These are phyloP conservation scores for Phytoseiulus persimilis DNA, from an alignment of 2,888 invertebrate genomes.

Conservation along the genomic window DNA sequence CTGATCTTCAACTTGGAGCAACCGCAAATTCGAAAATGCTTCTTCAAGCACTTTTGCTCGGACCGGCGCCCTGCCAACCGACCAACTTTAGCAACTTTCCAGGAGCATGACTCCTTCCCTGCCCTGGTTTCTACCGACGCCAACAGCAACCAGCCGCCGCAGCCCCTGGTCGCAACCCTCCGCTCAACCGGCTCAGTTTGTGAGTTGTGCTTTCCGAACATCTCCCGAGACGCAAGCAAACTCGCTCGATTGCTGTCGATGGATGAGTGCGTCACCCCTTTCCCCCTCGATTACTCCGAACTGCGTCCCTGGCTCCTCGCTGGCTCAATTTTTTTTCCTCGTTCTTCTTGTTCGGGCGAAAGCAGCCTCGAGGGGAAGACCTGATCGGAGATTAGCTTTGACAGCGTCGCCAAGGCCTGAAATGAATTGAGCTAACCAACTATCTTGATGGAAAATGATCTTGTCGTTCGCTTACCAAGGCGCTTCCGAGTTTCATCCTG, in stretches of 20 bases:
- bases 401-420: background rate
- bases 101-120: background rate
- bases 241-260: background rate
- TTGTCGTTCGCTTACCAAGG: background rate
- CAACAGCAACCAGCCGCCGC: background rate
- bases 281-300: background rate
- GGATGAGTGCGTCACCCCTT: background rate
- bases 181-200: background rate
- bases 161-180: background rate
- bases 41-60: background rate
- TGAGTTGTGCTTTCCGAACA: background rate
- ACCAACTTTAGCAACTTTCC: constrained; percentile 5
- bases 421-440: background rate
- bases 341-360: background rate
- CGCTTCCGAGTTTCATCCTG: background rate
- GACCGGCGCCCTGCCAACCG: background rate
- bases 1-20: background rate
- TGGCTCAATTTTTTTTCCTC: background rate
- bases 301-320: background rate
- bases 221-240: background rate
- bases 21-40: constrained; percentile 5
- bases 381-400: background rate
- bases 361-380: background rate
- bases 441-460: constrained; percentile 5
- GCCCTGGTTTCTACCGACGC: background rate